These are phyloP conservation scores for Drosophila funebris DNA, from an alignment of 1,140 invertebrate species.

Conservation along the genomic window DNA sequence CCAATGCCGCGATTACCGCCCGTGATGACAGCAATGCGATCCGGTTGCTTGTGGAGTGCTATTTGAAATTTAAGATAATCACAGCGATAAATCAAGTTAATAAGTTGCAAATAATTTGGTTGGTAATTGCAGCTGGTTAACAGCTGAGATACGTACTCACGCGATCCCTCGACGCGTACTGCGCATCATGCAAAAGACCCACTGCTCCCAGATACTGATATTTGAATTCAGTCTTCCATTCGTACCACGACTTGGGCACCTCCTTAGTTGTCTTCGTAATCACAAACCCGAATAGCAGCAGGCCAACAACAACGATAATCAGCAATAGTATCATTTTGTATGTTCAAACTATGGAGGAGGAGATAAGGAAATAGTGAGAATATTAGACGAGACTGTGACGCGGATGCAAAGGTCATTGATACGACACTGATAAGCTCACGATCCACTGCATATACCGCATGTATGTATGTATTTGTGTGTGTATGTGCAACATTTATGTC, in stretches of 20 bases:
- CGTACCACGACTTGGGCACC: slow-evolving; percentile 79
- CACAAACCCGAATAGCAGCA: slow-evolving; percentile 63
- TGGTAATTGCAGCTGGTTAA: slow-evolving; percentile 6
- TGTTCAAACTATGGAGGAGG: slow-evolving; percentile 14
- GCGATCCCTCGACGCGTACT: slow-evolving; percentile 84
- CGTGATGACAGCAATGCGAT: slow-evolving; percentile 92
- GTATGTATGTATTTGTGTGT: neutral
- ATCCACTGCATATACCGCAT: neutral
- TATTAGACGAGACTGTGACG: slow-evolving; percentile 2
- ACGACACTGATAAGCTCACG: slow-evolving; percentile 1
- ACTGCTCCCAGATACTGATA: slow-evolving; percentile 85
- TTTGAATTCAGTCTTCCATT: slow-evolving; percentile 84
- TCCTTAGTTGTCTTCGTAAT: slow-evolving; percentile 80
- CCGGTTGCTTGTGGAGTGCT: slow-evolving; percentile 86
- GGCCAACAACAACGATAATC: slow-evolving; percentile 25
- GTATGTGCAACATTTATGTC: too few relatives aligned
- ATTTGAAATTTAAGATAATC: slow-evolving; percentile 54
- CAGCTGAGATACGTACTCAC: slow-evolving; percentile 84
- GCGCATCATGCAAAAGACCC: slow-evolving; percentile 85
- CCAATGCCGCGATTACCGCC: slow-evolving; percentile 95
- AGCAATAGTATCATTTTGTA: slow-evolving; percentile 42
- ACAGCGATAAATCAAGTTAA: slow-evolving; percentile 27
- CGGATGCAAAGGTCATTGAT: slow-evolving; percentile 12
- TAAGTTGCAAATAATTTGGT: neutral
- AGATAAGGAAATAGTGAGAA: slow-evolving; percentile 14